Percentiles rank a stretch among this genome's conserved stretches.
Conservation (phyloP, 2,797 vertebrate species). For the Leuciscus waleckii region DNA sequence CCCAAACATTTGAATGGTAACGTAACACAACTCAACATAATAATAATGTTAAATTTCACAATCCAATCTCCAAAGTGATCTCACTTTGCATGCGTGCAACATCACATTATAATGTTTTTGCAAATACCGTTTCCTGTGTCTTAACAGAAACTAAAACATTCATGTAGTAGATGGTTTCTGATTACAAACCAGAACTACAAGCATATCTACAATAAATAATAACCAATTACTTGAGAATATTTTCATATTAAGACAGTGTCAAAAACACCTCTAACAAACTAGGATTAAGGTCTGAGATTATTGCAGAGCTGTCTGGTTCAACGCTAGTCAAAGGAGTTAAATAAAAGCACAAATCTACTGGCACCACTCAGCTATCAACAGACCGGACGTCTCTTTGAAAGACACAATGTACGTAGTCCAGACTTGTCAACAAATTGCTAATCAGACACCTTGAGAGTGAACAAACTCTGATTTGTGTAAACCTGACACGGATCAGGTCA, state of each 20-base stretch:
- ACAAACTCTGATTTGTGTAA: conserved; percentile 65
- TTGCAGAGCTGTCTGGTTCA: background rate
- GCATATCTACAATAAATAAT: background rate
- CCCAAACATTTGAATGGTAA: background rate
- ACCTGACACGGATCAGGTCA: conserved; percentile 35
- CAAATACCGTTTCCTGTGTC: background rate
- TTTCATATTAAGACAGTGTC: background rate
- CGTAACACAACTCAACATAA: no score
- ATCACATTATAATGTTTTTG: background rate
- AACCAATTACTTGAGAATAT: background rate
- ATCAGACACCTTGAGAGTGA: conserved; percentile 59
- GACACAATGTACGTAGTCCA: background rate
- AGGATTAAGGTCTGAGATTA: background rate
- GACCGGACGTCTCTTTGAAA: conserved; percentile 30
- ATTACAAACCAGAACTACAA: background rate
- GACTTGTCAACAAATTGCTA: conserved; percentile 48
- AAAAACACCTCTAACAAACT: background rate
- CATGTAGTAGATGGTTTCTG: background rate
- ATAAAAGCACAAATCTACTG: conserved; percentile 12
- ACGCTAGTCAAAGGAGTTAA: background rate
- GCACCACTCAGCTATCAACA: conserved; percentile 6
- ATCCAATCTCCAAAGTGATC: background rate
- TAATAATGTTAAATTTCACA: background rate
- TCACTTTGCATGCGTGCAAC: background rate
- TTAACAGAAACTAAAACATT: background rate